A percentile compares a stretch with the other conserved stretches of the same genome.
phyloP scores from a whole-genome alignment of 2,888 invertebrate species.

The Operophtera brumata region DNA sequence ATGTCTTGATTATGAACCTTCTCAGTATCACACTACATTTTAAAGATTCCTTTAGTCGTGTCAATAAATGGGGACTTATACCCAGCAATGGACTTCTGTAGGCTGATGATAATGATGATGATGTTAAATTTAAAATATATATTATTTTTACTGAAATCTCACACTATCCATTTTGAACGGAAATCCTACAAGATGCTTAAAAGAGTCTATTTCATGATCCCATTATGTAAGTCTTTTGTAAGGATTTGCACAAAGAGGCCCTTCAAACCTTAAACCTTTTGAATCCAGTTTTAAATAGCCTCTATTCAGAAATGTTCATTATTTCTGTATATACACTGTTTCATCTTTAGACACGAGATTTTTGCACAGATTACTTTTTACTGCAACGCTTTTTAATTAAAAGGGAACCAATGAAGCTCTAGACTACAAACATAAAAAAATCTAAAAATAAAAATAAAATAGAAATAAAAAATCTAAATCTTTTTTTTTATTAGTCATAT shows the following conservation, averaged over 20 bases:
- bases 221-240: conserved; percentile 9
- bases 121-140: not conserved
- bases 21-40: too few species aligned
- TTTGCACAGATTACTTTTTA: conserved; percentile 7
- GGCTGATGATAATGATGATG: too few species aligned
- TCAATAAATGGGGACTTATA: too few species aligned
- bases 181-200: conserved; percentile 8
- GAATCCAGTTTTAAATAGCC: conserved; percentile 15
- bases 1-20: too few species aligned
- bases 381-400: not conserved
- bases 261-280: conserved; percentile 15
- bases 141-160: not conserved
- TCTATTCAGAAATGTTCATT: conserved; percentile 12
- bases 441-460: too few species aligned
- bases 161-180: not conserved
- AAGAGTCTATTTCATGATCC: conserved; percentile 9
- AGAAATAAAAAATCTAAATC: too few species aligned
- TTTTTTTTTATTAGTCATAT: too few species aligned
- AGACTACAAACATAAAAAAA: too few species aligned
- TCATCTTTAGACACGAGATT: conserved; percentile 10
- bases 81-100: too few species aligned
- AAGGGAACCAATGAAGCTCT: not conserved
- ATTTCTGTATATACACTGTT: conserved; percentile 9
- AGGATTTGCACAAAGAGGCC: not conserved
- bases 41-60: too few species aligned